Base-by-base conservation (phyloP, 2,113 vertebrate species). In the Dipodomys merriami region DNA sequence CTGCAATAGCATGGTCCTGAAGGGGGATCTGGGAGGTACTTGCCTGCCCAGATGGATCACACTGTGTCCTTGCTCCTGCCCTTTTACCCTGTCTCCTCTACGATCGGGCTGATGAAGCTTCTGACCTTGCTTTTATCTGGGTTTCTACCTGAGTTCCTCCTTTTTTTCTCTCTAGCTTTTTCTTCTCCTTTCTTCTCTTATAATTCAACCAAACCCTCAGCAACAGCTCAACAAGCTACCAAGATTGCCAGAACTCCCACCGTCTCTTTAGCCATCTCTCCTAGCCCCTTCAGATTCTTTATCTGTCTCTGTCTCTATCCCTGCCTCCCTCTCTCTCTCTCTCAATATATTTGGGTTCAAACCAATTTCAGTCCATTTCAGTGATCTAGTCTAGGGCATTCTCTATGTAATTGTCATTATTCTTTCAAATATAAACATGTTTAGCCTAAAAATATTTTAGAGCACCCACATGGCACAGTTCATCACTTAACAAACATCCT, bases 341-440 rank as follows among this genome's bases (percentile, higher is more conserved):
- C 27, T 76, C 46, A 81, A 53, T n/a, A 30, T 22, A 62, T 78
- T 68, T 7, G 30, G 64, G 35, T 81, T 90, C 44, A 91, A 77
- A 29, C 25, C 46, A 68, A 11, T 62, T 49, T 81, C 46, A 79
- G 46, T 1, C 44, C 25, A 92, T 67, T 33, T 94, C 78, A 35
- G 9, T 39, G 30, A 49, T 27, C 13, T 69, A n/a, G 78, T 79
- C 46, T 30, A 9, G 68, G 44, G 25, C 73, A 64, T 64, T 18
- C 4, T n/a, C 27, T 77, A 78, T 44, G n/a, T 44, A 85, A 69
- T 90, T 82, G 12, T 39, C 71, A 68, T 20, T 53, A 67, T 46
- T 83, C 11, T 86, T 84, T 93, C 46, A n/a, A 46, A 65, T 64
- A 44, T 53, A 92, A 25, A 64, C 0, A 39, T 46, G 81, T 96